Percentiles rank a stretch among this genome's conserved stretches.
Evolutionary conservation across 2,113 vertebrate species (phyloP).

Genomic region (Xiphorhynchus elegans): DNA sequence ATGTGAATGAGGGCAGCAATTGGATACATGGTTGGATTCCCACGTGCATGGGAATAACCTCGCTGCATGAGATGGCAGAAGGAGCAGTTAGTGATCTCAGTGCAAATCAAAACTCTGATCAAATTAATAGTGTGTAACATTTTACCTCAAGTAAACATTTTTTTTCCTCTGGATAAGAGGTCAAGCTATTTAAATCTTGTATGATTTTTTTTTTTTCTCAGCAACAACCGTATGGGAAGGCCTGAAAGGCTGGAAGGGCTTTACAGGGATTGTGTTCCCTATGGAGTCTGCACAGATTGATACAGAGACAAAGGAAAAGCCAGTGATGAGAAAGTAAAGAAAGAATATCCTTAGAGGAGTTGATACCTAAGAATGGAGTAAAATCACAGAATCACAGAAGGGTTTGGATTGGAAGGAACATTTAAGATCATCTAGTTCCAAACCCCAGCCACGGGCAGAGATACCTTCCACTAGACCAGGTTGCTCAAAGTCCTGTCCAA

Average conservation of each 20-base stretch:
- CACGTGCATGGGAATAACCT: neutral
- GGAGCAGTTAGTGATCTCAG: neutral
- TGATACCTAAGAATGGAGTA: neutral
- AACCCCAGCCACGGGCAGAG: neutral
- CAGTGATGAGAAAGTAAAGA: neutral
- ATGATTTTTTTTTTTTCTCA: neutral
- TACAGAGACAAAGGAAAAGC: neutral
- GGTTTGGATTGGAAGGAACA: neutral
- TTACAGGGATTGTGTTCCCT: neutral
- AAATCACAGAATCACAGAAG: neutral
- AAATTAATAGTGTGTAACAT: neutral
- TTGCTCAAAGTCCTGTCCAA: neutral
- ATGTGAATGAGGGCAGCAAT: neutral
- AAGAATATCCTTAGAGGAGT: neutral
- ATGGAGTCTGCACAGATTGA: neutral
- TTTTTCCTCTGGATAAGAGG: neutral
- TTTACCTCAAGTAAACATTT: neutral
- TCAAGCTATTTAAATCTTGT: neutral
- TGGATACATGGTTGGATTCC: neutral
- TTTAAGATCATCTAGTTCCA: neutral
- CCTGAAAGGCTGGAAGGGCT: neutral
- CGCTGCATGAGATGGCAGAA: neutral
- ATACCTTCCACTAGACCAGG: neutral
- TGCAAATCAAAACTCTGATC: conserved; percentile 17
- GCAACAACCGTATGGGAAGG: neutral